These are phyloP conservation scores for Chaenogobius annularis DNA, from an alignment of 2,113 vertebrate genomes.

Conservation along the genomic window DNA sequence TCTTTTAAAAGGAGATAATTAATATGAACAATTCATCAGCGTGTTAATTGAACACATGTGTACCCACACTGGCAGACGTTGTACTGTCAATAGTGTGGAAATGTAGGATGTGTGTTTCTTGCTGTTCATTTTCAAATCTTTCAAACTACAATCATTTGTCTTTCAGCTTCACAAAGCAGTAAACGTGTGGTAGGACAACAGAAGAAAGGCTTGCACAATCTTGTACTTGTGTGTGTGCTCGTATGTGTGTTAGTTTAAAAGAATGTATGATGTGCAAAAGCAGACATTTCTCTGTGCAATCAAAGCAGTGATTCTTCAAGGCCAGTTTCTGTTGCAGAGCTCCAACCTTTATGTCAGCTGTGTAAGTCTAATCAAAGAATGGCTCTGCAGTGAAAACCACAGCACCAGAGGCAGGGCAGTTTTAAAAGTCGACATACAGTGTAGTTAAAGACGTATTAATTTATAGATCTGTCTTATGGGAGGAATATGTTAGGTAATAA, in stretches of 20 bases:
- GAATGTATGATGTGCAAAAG: slow-evolving; percentile 19
- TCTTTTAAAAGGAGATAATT: not conserved
- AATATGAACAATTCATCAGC: no score
- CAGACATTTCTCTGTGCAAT: slow-evolving; percentile 17
- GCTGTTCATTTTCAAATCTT: not conserved
- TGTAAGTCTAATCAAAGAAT: slow-evolving; percentile 30
- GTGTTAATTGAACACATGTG: not conserved
- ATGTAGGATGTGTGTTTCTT: not conserved
- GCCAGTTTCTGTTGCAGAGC: slow-evolving; percentile 15
- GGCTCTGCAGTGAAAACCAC: slow-evolving; percentile 17
- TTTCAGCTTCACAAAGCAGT: not conserved
- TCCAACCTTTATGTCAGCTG: slow-evolving; percentile 27
- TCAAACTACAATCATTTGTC: not conserved
- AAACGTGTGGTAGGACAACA: not conserved
- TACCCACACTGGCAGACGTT: not conserved
- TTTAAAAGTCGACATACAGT: slow-evolving; percentile 19
- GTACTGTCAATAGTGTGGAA: not conserved
- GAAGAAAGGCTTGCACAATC: not conserved
- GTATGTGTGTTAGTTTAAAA: slow-evolving; percentile 20
- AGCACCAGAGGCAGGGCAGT: slow-evolving; percentile 19
- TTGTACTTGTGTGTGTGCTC: not conserved
- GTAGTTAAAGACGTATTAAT: slow-evolving; percentile 42
- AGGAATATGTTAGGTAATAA: slow-evolving; percentile 71
- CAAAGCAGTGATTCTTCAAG: slow-evolving; percentile 24
- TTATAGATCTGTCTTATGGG: slow-evolving; percentile 32